Base-by-base conservation (phyloP, 2,113 vertebrate species). In the Rutilus rutilus region DNA sequence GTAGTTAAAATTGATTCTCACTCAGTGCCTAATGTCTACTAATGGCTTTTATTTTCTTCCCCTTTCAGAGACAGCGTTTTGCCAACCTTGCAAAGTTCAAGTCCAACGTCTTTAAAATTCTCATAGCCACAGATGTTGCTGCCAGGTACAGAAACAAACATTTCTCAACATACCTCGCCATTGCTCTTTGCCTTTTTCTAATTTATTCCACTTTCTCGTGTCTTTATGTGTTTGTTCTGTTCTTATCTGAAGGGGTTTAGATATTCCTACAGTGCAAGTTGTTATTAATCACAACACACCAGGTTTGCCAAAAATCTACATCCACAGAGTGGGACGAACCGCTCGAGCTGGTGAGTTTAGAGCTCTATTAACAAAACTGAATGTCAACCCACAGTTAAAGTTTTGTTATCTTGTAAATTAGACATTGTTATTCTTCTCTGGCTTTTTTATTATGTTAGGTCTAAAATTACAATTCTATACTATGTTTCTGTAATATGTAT, bases 201-300 rank as follows among this genome's bases (percentile, higher is more conserved):
- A 50, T n/a, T 57, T 0, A 8, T 9, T 8, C 59, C 4, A 36
- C 39, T 65, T 39, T 23, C 36, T n/a, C 17, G 2, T 39, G 36
- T 57, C 21, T 57, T 21, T 57, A 7, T 57, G 52, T 8, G 6
- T 57, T 57, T 30, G 71, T 82, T 62, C 12, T 60, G 10, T 59
- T 67, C 17, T 39, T 62, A 21, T n/a, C 2, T 4, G 42, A 33
- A 99, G 98, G 86, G 98, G 98, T 75, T 88, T 99, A 88, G 98
- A 99, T 92, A 99, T 99, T 47, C 98, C 98, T 0, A 93, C 97
- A 0, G 98, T 99, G 0, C 98, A 99, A 83, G 95, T 98, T 0
- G 96, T 99, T 86, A 97, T 99, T 86, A 99, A 99, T 87, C 97
- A 99, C 88, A 99, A 99, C 94, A 98, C 98, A 0, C 98, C 98